A percentile compares a stretch with the other conserved stretches of the same genome.
Conservation (phyloP, 2,888 invertebrate species). For the Coleophora deauratella region DNA sequence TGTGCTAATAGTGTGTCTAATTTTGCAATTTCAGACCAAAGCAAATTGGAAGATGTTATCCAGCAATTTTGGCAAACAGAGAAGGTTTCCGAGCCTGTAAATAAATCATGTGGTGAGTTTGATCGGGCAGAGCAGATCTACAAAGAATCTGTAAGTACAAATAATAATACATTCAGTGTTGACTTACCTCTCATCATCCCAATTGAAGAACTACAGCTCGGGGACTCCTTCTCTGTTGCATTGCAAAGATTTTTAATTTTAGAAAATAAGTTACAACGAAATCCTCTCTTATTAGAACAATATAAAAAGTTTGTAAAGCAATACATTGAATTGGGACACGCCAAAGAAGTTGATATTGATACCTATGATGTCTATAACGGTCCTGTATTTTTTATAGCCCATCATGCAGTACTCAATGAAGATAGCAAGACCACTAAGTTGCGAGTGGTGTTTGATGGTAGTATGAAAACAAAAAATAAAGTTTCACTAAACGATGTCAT, state of each 20-base stretch:
- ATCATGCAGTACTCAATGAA: conserved; percentile 1
- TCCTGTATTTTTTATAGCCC: conserved; percentile 1
- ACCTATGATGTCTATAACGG: conserved; percentile 5
- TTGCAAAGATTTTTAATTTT: conserved; percentile 11
- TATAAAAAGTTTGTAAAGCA: conserved; percentile 12
- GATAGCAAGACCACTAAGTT: background rate
- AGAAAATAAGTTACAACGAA: conserved; percentile 7
- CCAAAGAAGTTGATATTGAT: conserved; percentile 5
- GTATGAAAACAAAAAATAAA: background rate
- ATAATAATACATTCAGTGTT: conserved; percentile 7
- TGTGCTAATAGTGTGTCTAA: conserved; percentile 3
- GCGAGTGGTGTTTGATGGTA: conserved; percentile 1
- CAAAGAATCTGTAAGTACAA: background rate
- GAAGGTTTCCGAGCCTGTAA: conserved; percentile 7
- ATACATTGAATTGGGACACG: conserved; percentile 12
- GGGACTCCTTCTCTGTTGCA: conserved; percentile 13
- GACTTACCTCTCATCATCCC: conserved; percentile 5
- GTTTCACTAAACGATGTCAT: background rate
- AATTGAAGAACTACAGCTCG: conserved; percentile 8
- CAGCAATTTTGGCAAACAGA: conserved; percentile 17
- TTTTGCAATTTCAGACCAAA: conserved; percentile 6
- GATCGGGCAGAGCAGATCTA: too few relatives aligned
- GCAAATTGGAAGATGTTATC: conserved; percentile 16
- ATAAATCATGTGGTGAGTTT: background rate
- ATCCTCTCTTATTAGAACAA: conserved; percentile 6